Conservation (phyloP, 1,140 invertebrate genomes). For the Gyrodactylus salaris region DNA sequence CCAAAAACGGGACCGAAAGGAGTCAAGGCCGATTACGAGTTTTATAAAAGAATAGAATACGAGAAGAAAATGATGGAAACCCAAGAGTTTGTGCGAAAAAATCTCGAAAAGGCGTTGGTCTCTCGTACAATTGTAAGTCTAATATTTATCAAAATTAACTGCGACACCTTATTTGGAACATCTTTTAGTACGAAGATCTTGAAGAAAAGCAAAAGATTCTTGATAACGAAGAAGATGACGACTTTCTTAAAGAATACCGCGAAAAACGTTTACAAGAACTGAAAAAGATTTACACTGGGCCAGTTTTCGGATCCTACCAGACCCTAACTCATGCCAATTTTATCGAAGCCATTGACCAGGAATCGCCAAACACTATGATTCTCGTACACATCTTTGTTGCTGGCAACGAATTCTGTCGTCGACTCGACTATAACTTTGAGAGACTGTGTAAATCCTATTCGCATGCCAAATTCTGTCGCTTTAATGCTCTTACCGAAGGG, state of each 20-base stretch:
- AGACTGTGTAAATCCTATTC: neutral
- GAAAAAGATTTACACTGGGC: neutral
- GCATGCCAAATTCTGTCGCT: neutral
- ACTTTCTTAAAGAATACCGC: neutral
- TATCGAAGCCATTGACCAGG: neutral
- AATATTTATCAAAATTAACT: neutral
- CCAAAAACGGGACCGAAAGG: neutral
- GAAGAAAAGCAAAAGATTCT: neutral
- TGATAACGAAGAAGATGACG: neutral
- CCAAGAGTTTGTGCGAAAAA: neutral
- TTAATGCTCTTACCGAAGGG: neutral
- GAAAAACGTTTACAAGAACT: neutral
- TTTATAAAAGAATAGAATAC: neutral
- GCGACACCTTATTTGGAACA: neutral
- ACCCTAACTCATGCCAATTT: neutral
- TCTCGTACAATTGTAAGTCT: neutral
- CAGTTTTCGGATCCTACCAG: neutral
- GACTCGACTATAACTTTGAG: neutral
- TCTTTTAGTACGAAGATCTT: neutral
- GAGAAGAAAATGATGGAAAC: neutral
- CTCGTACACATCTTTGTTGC: neutral
- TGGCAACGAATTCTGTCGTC: neutral
- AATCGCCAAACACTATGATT: neutral
- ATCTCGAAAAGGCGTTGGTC: neutral
- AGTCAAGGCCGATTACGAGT: neutral